Evolutionary conservation across 2,113 vertebrate genomes (phyloP).

Genomic region (Tachysurus fulvidraco): DNA sequence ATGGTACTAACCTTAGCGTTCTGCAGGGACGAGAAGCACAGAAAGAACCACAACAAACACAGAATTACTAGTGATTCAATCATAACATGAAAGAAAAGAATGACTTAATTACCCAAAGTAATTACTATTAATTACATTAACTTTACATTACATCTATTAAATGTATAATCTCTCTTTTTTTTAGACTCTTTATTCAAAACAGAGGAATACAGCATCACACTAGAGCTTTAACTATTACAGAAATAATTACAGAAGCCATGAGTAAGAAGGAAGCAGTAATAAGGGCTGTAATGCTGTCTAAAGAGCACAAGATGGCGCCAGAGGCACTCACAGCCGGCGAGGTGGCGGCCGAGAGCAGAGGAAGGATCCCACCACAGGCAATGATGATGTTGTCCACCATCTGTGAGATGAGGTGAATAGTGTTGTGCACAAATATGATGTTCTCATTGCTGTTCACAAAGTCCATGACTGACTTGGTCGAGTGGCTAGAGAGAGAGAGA

Average conservation of each 20-base stretch:
- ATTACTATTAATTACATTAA: too few relatives aligned
- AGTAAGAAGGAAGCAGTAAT: not conserved
- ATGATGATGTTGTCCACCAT: conserved; percentile 94
- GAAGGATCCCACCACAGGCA: conserved; percentile 89
- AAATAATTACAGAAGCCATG: not conserved
- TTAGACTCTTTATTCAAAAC: not conserved
- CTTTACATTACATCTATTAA: not conserved
- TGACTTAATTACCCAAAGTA: not conserved
- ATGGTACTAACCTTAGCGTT: conserved; percentile 84
- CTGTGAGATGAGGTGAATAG: conserved; percentile 90
- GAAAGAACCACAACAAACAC: conserved; percentile 76
- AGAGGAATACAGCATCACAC: not conserved
- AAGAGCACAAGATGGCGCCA: conserved; percentile 66
- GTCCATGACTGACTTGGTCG: conserved; percentile 89
- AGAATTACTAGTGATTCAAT: not conserved
- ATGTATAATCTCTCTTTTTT: too few relatives aligned
- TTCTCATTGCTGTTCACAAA: conserved; percentile 93
- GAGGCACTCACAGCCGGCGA: conserved; percentile 89
- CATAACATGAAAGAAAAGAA: not conserved
- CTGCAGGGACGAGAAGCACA: conserved; percentile 79
- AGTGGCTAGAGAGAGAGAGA: conserved; percentile 73
- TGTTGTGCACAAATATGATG: conserved; percentile 92
- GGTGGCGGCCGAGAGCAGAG: conserved; percentile 96
- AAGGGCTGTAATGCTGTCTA: conserved; percentile 12
- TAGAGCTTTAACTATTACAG: not conserved